A percentile compares a stretch with the other conserved stretches of the same genome.
phyloP scores from a whole-genome alignment of 2,888 invertebrate genomes.

The Dyspetes luteomarginatus region DNA sequence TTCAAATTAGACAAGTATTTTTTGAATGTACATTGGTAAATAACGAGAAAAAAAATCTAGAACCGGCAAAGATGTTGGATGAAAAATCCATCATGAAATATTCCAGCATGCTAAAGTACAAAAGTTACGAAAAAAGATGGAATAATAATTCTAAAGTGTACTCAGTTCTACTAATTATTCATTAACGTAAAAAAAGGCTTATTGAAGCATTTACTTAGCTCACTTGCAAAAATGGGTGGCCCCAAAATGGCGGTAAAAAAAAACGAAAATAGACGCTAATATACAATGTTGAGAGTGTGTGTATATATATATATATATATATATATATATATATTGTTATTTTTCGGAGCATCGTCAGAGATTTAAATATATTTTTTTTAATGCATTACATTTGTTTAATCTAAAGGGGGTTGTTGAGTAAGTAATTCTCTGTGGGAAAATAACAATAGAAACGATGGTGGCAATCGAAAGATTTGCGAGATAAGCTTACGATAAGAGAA shows the following conservation, averaged over 20 bases:
- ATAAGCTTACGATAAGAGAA: background rate
- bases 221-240: background rate
- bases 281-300: background rate
- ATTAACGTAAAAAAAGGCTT: background rate
- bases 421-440: constrained; percentile 1
- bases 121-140: too few species aligned
- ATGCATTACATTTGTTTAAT: constrained; percentile 16
- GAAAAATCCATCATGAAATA: too few species aligned
- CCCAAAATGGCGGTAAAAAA: background rate
- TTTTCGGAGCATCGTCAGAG: background rate
- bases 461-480: background rate
- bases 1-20: too few species aligned
- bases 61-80: too few species aligned
- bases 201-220: background rate
- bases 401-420: background rate
- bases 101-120: too few species aligned
- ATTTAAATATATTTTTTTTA: background rate
- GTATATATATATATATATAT: constrained; percentile 2
- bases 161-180: background rate
- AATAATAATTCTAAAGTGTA: too few species aligned
- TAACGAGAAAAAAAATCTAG: too few species aligned
- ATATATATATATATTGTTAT: constrained; percentile 17
- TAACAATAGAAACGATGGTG: background rate
- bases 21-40: too few species aligned
- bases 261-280: background rate